Base-by-base conservation (phyloP, 1,140 invertebrate species). In the Drosophila rufa region DNA sequence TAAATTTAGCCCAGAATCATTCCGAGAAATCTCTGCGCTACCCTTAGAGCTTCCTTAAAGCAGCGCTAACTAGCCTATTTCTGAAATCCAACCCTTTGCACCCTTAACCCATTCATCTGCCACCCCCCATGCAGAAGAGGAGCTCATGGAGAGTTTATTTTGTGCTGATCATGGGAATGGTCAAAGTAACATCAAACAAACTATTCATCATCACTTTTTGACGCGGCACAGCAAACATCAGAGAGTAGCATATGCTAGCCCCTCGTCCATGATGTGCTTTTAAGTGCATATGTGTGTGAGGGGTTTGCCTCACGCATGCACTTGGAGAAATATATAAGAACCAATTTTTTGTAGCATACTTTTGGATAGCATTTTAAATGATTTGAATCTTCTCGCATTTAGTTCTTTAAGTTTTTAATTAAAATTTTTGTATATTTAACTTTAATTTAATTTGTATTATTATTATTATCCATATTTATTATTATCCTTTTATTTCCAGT, bases 171-270 rank as follows among this genome's bases (percentile, higher is more conserved):
- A 90, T 82, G 79, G 83, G 82, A 75, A 82, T 75, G 85, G 85
- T 90, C 85, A 90, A 90, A 90, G 81, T 90, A 90, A 90, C 86
- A 90, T 85, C 85, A 90, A 90, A 90, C 85, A 90, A 90, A 90
- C 85, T 85, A 90, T 90, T 91, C 86, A 90, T 90, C 85, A 90
- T 90, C 81, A 74, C 71, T 77, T 82, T 77, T 91, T 90, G 85
- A 91, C 85, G 86, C 82, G 79, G 75, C 74, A 76, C 69, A 79
- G 85, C 70, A 79, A 84, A 89, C 85, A 87, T 84, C 84, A 71
- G 51, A 82, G 74, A 70, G 55, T 40, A 70, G 48, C 81, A 77
- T 80, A 73, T 84, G 81, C 57, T 70, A 22, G 25, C 25, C 43
- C 60, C 60, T 40, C 53, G 7, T 27, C 6, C 64, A 25, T 87